phyloP scores from a whole-genome alignment of 2,797 vertebrate species.

The Mus caroli region DNA sequence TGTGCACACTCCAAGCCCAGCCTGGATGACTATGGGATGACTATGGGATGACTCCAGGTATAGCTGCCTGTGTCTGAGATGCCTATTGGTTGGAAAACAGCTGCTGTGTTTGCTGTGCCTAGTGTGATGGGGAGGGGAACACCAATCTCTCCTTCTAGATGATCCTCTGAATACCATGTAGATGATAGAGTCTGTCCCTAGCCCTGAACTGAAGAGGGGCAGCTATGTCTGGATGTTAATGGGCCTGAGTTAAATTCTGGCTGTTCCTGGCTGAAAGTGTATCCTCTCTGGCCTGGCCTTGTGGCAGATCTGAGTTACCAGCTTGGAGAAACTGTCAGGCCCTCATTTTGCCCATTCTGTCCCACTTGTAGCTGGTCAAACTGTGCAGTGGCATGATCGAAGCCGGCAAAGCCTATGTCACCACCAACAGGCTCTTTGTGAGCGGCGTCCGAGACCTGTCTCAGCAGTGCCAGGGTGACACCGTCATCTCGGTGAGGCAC shows the following conservation, averaged over 20 bases:
- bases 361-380: constrained; percentile 94
- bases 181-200: not conserved
- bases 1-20: not conserved
- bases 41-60: too few species aligned
- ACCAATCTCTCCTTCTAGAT: not conserved
- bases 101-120: not conserved
- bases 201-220: not conserved
- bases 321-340: not conserved
- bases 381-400: constrained; percentile 98
- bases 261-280: not conserved
- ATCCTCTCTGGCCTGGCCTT: not conserved
- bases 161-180: not conserved
- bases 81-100: not conserved
- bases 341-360: fast-evolving
- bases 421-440: constrained; percentile 97
- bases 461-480: constrained; percentile 97
- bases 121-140: not conserved
- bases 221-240: not conserved
- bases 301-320: fast-evolving
- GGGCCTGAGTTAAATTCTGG: not conserved
- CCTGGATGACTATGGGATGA: too few species aligned
- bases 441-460: constrained; percentile 97
- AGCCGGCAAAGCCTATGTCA: constrained; percentile 95
- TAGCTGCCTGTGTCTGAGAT: not conserved
- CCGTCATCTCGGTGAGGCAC: constrained; percentile 95